A percentile compares a stretch with the other conserved stretches of the same genome.
Conservation (phyloP, 2,888 invertebrate species). For the Neria commutata region DNA sequence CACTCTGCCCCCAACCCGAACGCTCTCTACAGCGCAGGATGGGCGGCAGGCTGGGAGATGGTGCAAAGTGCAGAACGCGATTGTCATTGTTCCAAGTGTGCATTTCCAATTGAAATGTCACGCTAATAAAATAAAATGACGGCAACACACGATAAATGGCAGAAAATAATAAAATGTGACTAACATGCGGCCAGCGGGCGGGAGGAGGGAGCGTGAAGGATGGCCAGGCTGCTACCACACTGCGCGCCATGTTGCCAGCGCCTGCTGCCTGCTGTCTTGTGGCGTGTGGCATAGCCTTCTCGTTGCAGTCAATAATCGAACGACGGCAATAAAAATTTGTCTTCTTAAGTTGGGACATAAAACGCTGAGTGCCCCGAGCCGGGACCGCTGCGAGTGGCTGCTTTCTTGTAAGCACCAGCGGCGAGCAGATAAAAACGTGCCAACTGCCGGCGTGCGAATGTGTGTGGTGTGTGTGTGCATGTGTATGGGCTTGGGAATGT, state of each 20-base stretch:
- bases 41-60: neutral
- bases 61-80: too few species aligned
- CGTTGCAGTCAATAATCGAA: slow-evolving; percentile 44
- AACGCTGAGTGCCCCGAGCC: neutral
- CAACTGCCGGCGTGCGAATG: too few species aligned
- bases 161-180: slow-evolving; percentile 52
- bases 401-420: too few species aligned
- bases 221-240: neutral
- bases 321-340: slow-evolving; percentile 48
- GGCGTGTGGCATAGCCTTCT: slow-evolving; percentile 40
- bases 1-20: too few species aligned
- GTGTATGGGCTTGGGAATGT: neutral
- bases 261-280: neutral
- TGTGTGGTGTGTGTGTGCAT: neutral
- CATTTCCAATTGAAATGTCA: slow-evolving; percentile 48
- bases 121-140: slow-evolving; percentile 51
- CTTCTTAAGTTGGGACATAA: slow-evolving; percentile 39
- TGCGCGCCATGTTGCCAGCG: neutral
- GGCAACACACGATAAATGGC: slow-evolving; percentile 48
- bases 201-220: neutral
- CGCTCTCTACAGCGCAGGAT: too few species aligned
- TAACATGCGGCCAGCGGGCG: slow-evolving; percentile 40
- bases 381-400: too few species aligned
- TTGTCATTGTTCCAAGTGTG: slow-evolving; percentile 18
- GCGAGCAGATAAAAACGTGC: too few species aligned